A percentile compares a stretch with the other conserved stretches of the same genome.
phyloP scores from a whole-genome alignment of 2,888 invertebrate species.

The Tuberolachnus salignus region DNA sequence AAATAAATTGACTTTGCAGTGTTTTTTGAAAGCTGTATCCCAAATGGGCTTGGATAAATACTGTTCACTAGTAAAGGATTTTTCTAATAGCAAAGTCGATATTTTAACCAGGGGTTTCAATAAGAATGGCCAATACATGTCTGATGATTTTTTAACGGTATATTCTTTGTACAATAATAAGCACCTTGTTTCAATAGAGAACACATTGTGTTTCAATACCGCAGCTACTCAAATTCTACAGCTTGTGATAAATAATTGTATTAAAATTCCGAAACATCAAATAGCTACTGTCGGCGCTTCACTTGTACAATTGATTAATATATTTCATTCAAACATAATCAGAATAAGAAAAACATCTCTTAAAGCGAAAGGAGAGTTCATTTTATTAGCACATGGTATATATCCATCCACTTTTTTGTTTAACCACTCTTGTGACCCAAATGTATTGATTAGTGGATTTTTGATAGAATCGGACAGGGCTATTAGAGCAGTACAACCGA shows the following conservation, averaged over 20 bases:
- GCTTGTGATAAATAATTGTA: not conserved
- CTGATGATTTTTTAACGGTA: constrained; percentile 12
- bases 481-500: too few species aligned
- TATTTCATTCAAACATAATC: not conserved
- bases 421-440: too few species aligned
- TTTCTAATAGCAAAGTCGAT: not conserved
- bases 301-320: constrained; percentile 1
- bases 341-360: too few species aligned
- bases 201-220: constrained; percentile 14
- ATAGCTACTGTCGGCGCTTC: constrained; percentile 25
- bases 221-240: constrained; percentile 7
- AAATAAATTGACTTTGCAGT: constrained; percentile 4
- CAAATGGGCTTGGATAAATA: constrained; percentile 4
- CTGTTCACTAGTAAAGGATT: not conserved
- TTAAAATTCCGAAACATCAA: not conserved
- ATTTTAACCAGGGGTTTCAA: constrained; percentile 12
- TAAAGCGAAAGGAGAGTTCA: not conserved
- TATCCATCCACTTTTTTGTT: too few species aligned
- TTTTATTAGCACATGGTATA: not conserved
- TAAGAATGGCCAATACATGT: not conserved
- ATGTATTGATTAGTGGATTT: too few species aligned
- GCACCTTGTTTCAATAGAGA: not conserved
- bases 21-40: not conserved
- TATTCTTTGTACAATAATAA: not conserved
- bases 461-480: too few species aligned